Evolutionary conservation across 2,113 vertebrate species (phyloP), one percentile per base, ranked within the genome.

Genomic region (Diglossa brunneiventris): DNA sequence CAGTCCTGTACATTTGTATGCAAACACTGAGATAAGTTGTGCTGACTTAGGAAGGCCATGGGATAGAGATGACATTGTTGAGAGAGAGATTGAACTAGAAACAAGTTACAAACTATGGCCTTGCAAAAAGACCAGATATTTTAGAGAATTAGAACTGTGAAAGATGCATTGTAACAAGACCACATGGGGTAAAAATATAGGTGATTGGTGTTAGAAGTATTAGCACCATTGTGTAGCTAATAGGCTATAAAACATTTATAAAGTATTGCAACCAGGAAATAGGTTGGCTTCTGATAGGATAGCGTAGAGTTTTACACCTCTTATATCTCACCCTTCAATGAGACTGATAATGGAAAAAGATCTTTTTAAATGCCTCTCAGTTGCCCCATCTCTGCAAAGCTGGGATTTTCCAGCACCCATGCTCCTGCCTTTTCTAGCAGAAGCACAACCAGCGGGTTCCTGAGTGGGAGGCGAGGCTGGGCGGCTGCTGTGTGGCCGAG

Each of bases 361-460:
- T 59, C 15, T 59, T 59, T 59, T 59, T 17, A 59, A 59, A 37
- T 10, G 7, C 23, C n/a, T 59, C 58, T 35, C n/a, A 59, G 58
- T 8, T 37, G 23, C 58, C 23, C 23, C 2, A 0, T 26, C 58
- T 35, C 58, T 59, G n/a, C 35, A 26, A 59, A 37, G n/a, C n/a
- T 59, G n/a, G 58, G 56, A 17, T 35, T 35, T 35, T 24, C 11
- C 56, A 59, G 15, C n/a, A 11, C n/a, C 58, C 58, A 0, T 9
- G 5, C 11, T 39, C 68, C 28, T 59, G 79, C 73, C 61, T 90
- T 67, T 67, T 23, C 61, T 4, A 55, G 74, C 39, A 75, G 67
- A 50, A 49, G 16, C 16, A 47, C 53, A 47, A 27, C 14, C 72
- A 10, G 4, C 0, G 1, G 26, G 55, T n/a, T 31, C 31, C 55